These are phyloP conservation scores for Phataginus tricuspis DNA, from an alignment of 2,797 vertebrate species.

Conservation along the genomic window DNA sequence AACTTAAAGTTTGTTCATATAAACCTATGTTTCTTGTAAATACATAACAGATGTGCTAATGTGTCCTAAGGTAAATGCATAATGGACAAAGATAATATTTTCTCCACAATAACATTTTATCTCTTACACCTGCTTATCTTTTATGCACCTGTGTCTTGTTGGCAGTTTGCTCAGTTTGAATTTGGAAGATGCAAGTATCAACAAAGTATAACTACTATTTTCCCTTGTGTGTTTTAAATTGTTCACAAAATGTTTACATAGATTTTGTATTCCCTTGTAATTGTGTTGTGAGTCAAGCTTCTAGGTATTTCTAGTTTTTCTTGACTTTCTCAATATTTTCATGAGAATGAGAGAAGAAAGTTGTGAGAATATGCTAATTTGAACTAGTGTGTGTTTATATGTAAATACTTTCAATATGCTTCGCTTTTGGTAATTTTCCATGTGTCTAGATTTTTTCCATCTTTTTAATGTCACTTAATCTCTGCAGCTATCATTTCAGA, in stretches of 20 bases:
- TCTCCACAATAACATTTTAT: slow-evolving; percentile 82
- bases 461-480: background rate
- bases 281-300: slow-evolving; percentile 25
- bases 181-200: slow-evolving; percentile 77
- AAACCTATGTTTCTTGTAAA: slow-evolving; percentile 67
- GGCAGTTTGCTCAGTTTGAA: slow-evolving; percentile 79
- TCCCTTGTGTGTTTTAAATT: slow-evolving; percentile 78
- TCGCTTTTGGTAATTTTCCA: background rate
- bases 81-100: slow-evolving; percentile 83
- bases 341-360: background rate
- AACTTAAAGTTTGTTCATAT: slow-evolving; percentile 55
- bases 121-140: slow-evolving; percentile 85
- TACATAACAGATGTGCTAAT: slow-evolving; percentile 82
- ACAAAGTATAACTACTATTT: slow-evolving; percentile 68
- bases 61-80: slow-evolving; percentile 80
- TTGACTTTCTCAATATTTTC: slow-evolving; percentile 5
- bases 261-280: slow-evolving; percentile 19
- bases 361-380: background rate
- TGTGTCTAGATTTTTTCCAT: background rate
- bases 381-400: background rate
- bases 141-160: slow-evolving; percentile 83
- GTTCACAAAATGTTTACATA: slow-evolving; percentile 63
- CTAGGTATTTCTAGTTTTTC: background rate
- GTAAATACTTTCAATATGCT: background rate
- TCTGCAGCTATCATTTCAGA: background rate